These are phyloP conservation scores for Ciconia boyciana DNA, from an alignment of 2,113 vertebrate species.

Conservation along the genomic window DNA sequence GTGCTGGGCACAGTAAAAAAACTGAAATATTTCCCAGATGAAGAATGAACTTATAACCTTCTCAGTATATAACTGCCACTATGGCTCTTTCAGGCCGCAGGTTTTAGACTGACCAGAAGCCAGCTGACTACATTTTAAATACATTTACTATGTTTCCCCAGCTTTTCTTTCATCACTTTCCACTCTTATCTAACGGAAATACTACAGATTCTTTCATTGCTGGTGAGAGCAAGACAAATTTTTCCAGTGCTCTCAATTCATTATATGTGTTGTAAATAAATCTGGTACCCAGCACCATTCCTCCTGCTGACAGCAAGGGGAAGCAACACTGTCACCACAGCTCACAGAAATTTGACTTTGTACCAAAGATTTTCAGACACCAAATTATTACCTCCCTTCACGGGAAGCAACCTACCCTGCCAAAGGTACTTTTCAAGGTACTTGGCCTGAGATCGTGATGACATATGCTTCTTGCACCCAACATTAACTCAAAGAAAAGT, in stretches of 20 bases:
- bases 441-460: not conserved
- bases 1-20: slow-evolving; percentile 29
- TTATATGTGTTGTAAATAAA: not conserved
- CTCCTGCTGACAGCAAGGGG: not conserved
- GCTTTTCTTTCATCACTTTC: slow-evolving; percentile 1
- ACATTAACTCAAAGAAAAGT: not conserved
- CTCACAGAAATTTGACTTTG: not conserved
- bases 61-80: slow-evolving; percentile 38
- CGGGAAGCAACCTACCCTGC: not conserved
- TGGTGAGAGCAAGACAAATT: slow-evolving; percentile 37
- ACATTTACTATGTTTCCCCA: slow-evolving; percentile 1
- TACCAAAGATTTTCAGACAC: not conserved
- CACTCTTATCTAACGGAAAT: slow-evolving; percentile 20
- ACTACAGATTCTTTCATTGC: not conserved
- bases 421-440: not conserved
- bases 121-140: not conserved
- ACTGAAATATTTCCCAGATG: slow-evolving; percentile 71
- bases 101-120: slow-evolving; percentile 29
- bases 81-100: slow-evolving; percentile 33
- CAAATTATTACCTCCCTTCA: not conserved
- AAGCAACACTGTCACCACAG: not conserved
- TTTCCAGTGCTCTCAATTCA: slow-evolving; percentile 25
- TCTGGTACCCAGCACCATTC: not conserved
- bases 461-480: rapidly evolving
- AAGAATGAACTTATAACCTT: slow-evolving; percentile 73